Evolutionary conservation across 2,113 vertebrate genomes (phyloP), one percentile per base, ranked within the genome.

Genomic region (Podarcis cretensis): DNA sequence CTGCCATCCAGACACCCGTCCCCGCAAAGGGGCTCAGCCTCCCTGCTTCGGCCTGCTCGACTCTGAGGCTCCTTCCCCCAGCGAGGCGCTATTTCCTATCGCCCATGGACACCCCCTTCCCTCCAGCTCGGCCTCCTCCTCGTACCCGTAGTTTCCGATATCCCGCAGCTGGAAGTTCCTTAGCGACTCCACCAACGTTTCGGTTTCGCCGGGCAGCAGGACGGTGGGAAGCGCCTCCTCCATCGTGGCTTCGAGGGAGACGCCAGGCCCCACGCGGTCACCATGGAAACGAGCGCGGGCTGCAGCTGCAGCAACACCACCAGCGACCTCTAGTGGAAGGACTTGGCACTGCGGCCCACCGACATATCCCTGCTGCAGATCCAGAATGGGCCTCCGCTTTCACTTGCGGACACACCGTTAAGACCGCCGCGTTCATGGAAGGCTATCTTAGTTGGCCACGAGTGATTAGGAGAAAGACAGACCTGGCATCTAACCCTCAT

Each of bases 131-230:
- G 1, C 1, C 85, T 81, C 89, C 18, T 48, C n/a, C 21, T 84
- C 83, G 3, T n/a, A 82, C 95, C 94, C 48, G 37, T 79, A 65
- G 30, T 93, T 95, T 90, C 98, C 98, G 96, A 94, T 89, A 3
- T 98, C 98, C 5, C 95, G 96, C 10, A 98, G 89, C 4, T 96
- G 86, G n/a, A 97, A 97, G 74, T 90, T 95, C 88, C 95, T 95
- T 93, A 99, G 94, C 90, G 92, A 95, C 85, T 90, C 96, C 84
- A 98, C 95, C 85, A 98, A 95, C 18, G 91, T 95, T 3, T 98
- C 98, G 0, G 97, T 97, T 89, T 99, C 98, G 1, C 94, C 97
- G 0, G 97, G 97, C 9, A 97, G 43, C 81, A 98, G 82, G 1
- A 96, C 90, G 32, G 96, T 93, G 20, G 91, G 81, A 21, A 2